Evolutionary conservation across 2,113 vertebrate species (phyloP).

Genomic region (Pteropus alecto): DNA sequence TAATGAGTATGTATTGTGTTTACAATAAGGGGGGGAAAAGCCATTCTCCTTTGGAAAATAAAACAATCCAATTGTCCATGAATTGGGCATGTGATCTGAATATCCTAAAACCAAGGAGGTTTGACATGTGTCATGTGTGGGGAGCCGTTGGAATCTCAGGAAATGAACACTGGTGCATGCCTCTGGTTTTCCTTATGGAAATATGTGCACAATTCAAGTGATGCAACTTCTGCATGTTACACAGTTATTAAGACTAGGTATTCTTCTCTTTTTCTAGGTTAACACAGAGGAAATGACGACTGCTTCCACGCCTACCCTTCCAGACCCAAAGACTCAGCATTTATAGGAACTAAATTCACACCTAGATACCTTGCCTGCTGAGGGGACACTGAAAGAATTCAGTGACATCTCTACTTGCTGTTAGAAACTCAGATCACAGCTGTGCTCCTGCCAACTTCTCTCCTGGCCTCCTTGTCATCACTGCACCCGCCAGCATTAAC

Average conservation of each 20-base stretch:
- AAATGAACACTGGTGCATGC: too few species aligned
- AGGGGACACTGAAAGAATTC: accelerated
- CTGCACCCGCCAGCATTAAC: accelerated
- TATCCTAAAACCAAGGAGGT: neutral
- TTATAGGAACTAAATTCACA: neutral
- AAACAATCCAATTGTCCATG: neutral
- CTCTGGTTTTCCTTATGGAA: neutral
- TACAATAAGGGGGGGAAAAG: neutral
- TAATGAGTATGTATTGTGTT: neutral
- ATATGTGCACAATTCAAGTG: neutral
- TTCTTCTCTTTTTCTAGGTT: neutral
- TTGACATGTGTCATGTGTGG: accelerated
- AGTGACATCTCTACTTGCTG: accelerated
- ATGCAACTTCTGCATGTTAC: too few species aligned
- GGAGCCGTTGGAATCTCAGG: accelerated
- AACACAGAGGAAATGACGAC: neutral
- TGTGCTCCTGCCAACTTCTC: neutral
- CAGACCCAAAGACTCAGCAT: neutral
- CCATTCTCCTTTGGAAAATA: neutral
- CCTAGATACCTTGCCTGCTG: neutral
- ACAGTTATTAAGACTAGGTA: accelerated
- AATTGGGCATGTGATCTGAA: neutral
- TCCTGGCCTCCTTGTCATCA: neutral
- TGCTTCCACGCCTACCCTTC: neutral
- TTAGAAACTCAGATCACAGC: neutral